These are phyloP conservation scores for Chelidonichthys spinosus DNA, from an alignment of 2,797 vertebrate species.

Conservation along the genomic window DNA sequence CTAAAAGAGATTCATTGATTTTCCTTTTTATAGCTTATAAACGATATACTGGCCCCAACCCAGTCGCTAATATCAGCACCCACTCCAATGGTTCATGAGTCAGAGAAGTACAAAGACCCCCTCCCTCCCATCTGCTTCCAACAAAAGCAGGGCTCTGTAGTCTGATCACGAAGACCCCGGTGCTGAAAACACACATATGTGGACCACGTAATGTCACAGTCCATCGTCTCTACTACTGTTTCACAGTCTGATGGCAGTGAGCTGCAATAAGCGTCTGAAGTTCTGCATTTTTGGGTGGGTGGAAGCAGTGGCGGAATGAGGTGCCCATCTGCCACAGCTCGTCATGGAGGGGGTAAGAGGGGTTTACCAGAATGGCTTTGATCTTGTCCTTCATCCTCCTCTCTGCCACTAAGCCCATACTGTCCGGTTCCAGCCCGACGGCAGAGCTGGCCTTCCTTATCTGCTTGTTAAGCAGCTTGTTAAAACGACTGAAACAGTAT, in stretches of 20 bases:
- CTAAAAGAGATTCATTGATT: constrained; percentile 47
- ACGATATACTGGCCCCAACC: background rate
- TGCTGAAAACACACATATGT: background rate
- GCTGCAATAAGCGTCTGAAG: background rate
- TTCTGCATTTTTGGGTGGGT: too few species aligned
- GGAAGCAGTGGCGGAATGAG: background rate
- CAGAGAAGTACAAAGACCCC: too few species aligned
- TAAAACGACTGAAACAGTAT: too few species aligned
- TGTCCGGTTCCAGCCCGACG: background rate
- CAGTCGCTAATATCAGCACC: background rate
- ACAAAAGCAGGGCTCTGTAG: background rate
- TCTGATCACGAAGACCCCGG: background rate
- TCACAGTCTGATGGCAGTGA: background rate
- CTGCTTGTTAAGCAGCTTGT: background rate
- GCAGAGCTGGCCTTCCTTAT: background rate
- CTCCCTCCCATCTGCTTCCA: too few species aligned
- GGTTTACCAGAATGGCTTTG: background rate
- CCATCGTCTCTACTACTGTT: background rate
- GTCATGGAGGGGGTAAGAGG: too few species aligned
- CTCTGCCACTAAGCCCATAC: background rate
- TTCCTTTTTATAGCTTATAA: background rate
- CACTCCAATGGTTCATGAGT: background rate
- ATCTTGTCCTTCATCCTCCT: background rate
- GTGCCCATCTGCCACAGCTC: background rate
- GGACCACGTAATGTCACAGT: too few species aligned